Percentiles rank a stretch among this genome's conserved stretches.
These are phyloP conservation scores for Hoplodrina ambigua DNA, from an alignment of 2,888 invertebrate species.

Conservation along the genomic window DNA sequence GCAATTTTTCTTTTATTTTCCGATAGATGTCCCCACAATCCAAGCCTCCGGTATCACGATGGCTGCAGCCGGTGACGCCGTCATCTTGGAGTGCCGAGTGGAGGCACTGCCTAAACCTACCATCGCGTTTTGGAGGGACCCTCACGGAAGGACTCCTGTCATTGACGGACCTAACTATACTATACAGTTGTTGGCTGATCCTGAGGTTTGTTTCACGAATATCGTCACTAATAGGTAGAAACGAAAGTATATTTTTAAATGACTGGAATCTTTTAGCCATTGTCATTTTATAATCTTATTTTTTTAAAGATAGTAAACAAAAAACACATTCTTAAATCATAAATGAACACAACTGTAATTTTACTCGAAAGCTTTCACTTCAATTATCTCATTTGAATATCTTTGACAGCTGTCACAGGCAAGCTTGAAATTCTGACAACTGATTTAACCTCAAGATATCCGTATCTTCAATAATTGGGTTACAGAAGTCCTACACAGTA, in stretches of 20 bases:
- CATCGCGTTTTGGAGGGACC: slow-evolving; percentile 95
- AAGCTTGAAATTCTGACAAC: slow-evolving; percentile 21
- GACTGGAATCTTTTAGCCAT: no score
- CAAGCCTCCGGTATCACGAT: slow-evolving; percentile 95
- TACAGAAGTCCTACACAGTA: neutral
- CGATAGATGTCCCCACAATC: slow-evolving; percentile 93
- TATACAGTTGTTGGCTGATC: slow-evolving; percentile 90
- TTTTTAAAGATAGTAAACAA: no score
- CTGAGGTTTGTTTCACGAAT: slow-evolving; percentile 84
- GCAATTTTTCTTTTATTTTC: no score
- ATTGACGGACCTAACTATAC: slow-evolving; percentile 94
- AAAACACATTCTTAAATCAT: neutral
- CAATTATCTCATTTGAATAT: slow-evolving; percentile 14
- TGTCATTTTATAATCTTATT: neutral
- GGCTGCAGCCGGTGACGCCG: slow-evolving; percentile 94
- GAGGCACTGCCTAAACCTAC: slow-evolving; percentile 95
- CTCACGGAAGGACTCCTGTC: slow-evolving; percentile 93
- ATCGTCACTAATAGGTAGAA: no score
- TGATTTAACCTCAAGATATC: slow-evolving; percentile 34
- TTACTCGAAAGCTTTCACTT: neutral
- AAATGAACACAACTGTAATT: neutral
- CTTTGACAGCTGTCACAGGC: slow-evolving; percentile 5
- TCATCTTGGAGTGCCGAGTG: slow-evolving; percentile 94
- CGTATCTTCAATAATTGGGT: slow-evolving; percentile 28
- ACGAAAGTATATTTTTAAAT: no score